These are phyloP conservation scores for Ptychoptera contaminata DNA, from an alignment of 2,888 invertebrate species.

Conservation along the genomic window DNA sequence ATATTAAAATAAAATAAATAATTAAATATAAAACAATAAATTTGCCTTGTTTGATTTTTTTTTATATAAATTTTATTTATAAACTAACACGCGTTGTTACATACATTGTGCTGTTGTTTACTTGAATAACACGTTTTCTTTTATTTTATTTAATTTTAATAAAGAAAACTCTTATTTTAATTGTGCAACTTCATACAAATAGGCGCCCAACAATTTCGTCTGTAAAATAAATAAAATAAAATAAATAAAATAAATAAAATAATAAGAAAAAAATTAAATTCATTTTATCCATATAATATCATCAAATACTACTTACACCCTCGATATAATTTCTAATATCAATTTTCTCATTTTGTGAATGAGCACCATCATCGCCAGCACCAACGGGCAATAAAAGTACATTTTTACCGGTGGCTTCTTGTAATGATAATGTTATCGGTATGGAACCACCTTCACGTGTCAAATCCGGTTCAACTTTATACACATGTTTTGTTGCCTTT, in stretches of 20 bases:
- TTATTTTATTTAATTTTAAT: too few relatives aligned
- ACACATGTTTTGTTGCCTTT: slow-evolving; percentile 67
- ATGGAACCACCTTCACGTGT: slow-evolving; percentile 96
- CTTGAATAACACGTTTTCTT: too few relatives aligned
- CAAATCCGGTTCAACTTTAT: slow-evolving; percentile 77
- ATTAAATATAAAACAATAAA: not conserved
- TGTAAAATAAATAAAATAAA: slow-evolving; percentile 36
- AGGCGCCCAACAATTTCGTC: slow-evolving; percentile 85
- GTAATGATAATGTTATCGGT: slow-evolving; percentile 87
- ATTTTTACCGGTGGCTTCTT: slow-evolving; percentile 83
- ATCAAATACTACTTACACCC: slow-evolving; percentile 48
- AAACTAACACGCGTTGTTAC: too few relatives aligned
- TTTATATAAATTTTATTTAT: not conserved
- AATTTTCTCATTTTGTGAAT: slow-evolving; percentile 97
- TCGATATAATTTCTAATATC: slow-evolving; percentile 84
- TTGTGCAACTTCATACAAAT: slow-evolving; percentile 53
- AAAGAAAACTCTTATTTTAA: slow-evolving; percentile 12
- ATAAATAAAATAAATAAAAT: slow-evolving; percentile 2
- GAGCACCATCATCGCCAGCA: slow-evolving; percentile 87
- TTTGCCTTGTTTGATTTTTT: too few relatives aligned
- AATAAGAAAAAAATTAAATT: slow-evolving; percentile 4
- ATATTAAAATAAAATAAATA: not conserved
- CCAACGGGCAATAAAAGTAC: slow-evolving; percentile 92
- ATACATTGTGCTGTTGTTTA: too few relatives aligned
- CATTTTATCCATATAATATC: too few relatives aligned